A percentile compares a stretch with the other conserved stretches of the same genome.
These are phyloP conservation scores for Liopterus haemorrhoidalis DNA, from an alignment of 2,888 invertebrate genomes.

Conservation along the genomic window DNA sequence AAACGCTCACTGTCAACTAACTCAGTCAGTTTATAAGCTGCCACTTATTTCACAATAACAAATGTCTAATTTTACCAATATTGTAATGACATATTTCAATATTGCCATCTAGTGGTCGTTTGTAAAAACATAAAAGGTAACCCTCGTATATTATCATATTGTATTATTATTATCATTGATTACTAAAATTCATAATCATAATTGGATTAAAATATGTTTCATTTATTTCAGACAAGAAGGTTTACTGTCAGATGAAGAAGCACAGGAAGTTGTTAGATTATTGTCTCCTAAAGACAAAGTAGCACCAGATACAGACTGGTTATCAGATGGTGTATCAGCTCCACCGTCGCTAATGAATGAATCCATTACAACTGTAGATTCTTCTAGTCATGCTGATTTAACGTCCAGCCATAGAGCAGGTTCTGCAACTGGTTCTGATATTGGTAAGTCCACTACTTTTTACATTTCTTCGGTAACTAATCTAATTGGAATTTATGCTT, in stretches of 20 bases:
- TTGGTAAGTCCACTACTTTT: no score
- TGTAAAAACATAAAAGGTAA: no score
- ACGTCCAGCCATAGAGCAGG: constrained; percentile 26
- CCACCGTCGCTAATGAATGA: constrained; percentile 43
- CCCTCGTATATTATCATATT: no score
- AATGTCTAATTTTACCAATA: no score
- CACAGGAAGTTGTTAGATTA: constrained; percentile 79
- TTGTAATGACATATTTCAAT: no score
- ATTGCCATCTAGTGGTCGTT: no score
- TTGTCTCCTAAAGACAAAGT: constrained; percentile 55
- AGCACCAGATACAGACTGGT: constrained; percentile 49
- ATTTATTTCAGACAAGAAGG: constrained; percentile 62
- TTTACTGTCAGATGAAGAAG: constrained; percentile 81
- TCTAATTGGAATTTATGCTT: no score
- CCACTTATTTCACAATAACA: no score
- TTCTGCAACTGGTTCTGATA: constrained; percentile 36
- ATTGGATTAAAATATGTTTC: constrained; percentile 7
- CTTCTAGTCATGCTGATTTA: constrained; percentile 41
- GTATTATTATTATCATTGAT: constrained; percentile 4
- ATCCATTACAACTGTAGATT: constrained; percentile 46
- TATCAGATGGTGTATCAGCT: constrained; percentile 54
- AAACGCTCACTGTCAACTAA: no score
- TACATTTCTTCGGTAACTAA: no score
- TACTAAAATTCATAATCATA: constrained; percentile 17
- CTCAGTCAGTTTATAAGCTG: no score